These are phyloP conservation scores for Psilopsiagon aymara DNA, from an alignment of 2,113 vertebrate species.

Conservation along the genomic window DNA sequence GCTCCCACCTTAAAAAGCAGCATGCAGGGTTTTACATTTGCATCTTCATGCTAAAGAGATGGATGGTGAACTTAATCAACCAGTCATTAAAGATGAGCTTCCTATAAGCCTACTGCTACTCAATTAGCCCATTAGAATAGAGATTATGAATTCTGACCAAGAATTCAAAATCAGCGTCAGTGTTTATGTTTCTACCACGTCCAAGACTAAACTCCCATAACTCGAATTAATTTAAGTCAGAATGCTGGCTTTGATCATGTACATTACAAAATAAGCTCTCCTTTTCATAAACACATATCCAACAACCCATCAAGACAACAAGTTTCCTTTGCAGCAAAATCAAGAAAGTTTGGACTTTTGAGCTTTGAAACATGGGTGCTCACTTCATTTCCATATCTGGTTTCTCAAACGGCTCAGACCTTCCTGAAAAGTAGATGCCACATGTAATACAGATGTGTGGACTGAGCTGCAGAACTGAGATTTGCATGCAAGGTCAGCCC, in stretches of 20 bases:
- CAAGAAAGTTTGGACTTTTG: background rate
- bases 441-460: background rate
- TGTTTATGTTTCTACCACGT: background rate
- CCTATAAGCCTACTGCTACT: background rate
- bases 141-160: background rate
- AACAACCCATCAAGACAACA: background rate
- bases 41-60: background rate
- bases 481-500: background rate
- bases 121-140: background rate
- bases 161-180: background rate
- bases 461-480: background rate
- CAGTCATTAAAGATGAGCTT: background rate
- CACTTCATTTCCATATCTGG: background rate
- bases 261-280: background rate
- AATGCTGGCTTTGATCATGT: background rate
- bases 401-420: background rate
- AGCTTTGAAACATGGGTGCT: background rate
- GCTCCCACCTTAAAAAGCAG: background rate
- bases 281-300: background rate
- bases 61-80: background rate
- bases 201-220: background rate
- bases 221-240: background rate
- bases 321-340: background rate
- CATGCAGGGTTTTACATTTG: background rate
- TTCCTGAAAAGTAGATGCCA: conserved; percentile 23